Conservation (phyloP, 2,888 invertebrate species). For the Phytoseiulus persimilis region DNA sequence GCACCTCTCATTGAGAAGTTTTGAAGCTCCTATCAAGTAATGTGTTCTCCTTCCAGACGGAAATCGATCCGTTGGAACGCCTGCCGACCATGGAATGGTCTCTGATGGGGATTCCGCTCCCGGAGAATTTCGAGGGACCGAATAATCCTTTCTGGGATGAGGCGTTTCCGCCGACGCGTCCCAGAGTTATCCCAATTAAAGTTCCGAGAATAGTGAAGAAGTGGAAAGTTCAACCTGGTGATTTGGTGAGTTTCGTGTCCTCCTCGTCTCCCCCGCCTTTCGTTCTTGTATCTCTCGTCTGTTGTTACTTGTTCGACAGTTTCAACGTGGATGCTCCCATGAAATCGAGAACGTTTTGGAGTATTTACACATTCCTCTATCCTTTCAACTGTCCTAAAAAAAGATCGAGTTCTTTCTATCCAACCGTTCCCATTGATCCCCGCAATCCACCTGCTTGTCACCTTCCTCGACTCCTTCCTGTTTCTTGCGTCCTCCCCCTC, state of each 20-base stretch:
- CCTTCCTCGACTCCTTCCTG: too few relatives aligned
- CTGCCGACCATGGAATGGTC: not conserved
- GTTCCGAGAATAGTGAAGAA: constrained; percentile 6
- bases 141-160: constrained; percentile 25
- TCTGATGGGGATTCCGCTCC: constrained; percentile 7
- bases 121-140: constrained; percentile 12
- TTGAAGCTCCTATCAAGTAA: not conserved
- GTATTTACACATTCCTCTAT: too few relatives aligned
- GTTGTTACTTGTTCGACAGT: too few relatives aligned
- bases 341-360: too few relatives aligned
- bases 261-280: too few relatives aligned
- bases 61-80: not conserved
- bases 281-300: not conserved
- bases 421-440: too few relatives aligned
- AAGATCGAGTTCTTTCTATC: too few relatives aligned
- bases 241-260: constrained; percentile 27
- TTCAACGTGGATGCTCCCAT: too few relatives aligned
- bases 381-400: too few relatives aligned
- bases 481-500: too few relatives aligned
- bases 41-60: not conserved
- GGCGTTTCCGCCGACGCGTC: not conserved
- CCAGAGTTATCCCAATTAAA: not conserved
- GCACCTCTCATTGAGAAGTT: not conserved
- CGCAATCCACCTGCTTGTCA: too few relatives aligned
- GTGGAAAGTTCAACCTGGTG: not conserved